Base-by-base conservation (phyloP, 2,888 invertebrate genomes). In the Pterostichus madidus region DNA sequence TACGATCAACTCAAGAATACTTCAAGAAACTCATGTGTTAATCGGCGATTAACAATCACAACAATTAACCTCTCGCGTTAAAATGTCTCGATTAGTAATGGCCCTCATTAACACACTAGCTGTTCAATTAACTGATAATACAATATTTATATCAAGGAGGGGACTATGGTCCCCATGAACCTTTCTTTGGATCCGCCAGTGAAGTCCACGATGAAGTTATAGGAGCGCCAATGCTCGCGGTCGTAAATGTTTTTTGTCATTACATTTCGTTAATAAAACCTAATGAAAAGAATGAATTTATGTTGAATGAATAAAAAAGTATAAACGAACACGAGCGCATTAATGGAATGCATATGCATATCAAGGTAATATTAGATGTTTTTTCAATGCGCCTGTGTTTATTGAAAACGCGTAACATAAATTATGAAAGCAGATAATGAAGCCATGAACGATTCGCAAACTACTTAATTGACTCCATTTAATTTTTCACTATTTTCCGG, bases 381-480 rank as follows among this genome's bases (percentile, higher is more conserved):
- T 49, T 49, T 49, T 13, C 49, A 49, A 11, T 49, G 49, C 13
- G 59, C 0, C 35, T 32, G 31, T 59, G 32, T 64, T 32, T 64
- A 64, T 64, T 35, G 35, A 35, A 64, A 61, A 61, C 35, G 13
- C 32, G 61, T 64, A 64, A 64, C 10, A 64, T 64, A 64, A 39
- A 35, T 64, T 32, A 35, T 35, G n/a, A 64, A 35, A 6, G 35
- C 35, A 39, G 64, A n/a, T 64, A 64, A 64, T 64, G 64, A 35
- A 35, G 11, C 13, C 32, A 32, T 35, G 64, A 64, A 64, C 61
- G 31, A 61, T 31, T 32, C 61, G 32, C 32, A 61, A 61, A 61
- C 64, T 64, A 35, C 64, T 64, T 64, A 64, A 64, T 64, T 39
- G 35, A 0, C 35, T 35, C 64, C 32, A 64, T 64, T 64, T 64